phyloP scores from a whole-genome alignment of 2,113 vertebrate genomes.

The Amazona vittata region DNA sequence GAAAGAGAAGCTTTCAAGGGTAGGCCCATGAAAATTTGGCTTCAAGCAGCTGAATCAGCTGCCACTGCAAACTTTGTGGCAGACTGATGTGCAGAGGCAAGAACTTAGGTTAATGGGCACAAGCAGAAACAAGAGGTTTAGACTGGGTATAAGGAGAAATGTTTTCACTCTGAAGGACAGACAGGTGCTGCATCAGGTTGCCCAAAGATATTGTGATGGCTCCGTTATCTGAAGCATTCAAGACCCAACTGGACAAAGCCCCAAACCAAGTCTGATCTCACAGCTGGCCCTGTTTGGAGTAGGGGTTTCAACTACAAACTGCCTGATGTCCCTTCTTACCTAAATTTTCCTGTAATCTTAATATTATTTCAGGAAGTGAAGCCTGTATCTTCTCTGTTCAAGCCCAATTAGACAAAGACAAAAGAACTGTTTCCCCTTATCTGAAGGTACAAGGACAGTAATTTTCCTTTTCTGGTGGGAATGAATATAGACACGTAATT shows the following conservation, averaged over 20 bases:
- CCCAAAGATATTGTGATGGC: not conserved
- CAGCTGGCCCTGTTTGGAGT: not conserved
- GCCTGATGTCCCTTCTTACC: not conserved
- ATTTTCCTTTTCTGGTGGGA: not conserved
- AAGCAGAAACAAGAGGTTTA: not conserved
- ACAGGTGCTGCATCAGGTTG: accelerated
- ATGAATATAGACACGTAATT: not conserved
- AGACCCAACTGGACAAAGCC: not conserved
- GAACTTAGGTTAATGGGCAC: not conserved
- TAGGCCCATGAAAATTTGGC: not conserved
- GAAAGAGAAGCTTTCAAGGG: not conserved
- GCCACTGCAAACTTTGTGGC: not conserved
- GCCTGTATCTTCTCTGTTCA: not conserved
- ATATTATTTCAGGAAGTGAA: not conserved
- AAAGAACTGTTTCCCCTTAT: not conserved
- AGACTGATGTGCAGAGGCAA: not conserved
- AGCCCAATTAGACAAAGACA: not conserved
- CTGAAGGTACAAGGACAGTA: not conserved
- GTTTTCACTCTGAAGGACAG: not conserved
- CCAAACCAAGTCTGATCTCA: not conserved
- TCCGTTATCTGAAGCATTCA: not conserved
- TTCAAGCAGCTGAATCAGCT: not conserved
- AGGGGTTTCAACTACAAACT: not conserved
- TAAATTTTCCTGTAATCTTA: not conserved
- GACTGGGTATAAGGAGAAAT: not conserved